Percentiles rank a stretch among this genome's conserved stretches.
Evolutionary conservation across 2,797 vertebrate species (phyloP).

Genomic region (Podarcis siculus): DNA sequence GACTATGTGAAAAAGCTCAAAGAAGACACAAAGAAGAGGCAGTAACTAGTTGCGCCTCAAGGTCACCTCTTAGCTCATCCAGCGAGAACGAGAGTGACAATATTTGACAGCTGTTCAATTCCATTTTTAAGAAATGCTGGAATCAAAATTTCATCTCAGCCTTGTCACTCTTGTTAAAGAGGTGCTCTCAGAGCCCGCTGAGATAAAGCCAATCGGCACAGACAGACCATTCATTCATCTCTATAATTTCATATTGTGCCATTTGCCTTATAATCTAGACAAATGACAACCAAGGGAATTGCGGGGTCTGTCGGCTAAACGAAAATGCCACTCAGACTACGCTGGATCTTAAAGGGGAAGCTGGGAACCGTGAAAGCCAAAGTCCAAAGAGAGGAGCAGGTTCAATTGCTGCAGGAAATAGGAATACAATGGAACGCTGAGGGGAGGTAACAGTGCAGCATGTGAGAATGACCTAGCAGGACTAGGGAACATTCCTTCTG

Average conservation of each 20-base stretch:
- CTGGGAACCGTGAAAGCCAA: conserved; percentile 20
- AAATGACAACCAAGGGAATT: conserved; percentile 49
- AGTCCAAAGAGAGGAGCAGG: conserved; percentile 25
- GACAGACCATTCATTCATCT: conserved; percentile 36
- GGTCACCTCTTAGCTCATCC: conserved; percentile 57
- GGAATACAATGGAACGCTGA: not conserved
- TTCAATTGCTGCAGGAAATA: not conserved
- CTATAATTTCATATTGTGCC: conserved; percentile 43
- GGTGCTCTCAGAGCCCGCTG: conserved; percentile 39
- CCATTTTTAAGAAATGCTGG: conserved; percentile 46
- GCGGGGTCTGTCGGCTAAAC: conserved; percentile 1
- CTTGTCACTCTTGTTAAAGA: conserved; percentile 54
- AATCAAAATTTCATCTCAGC: conserved; percentile 56
- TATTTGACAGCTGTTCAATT: conserved; percentile 61
- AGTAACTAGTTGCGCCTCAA: conserved; percentile 54
- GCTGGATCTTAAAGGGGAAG: not conserved
- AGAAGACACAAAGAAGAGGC: conserved; percentile 41
- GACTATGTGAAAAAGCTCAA: conserved; percentile 11
- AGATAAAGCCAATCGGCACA: conserved; percentile 54
- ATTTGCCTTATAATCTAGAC: conserved; percentile 38
- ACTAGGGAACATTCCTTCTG: not conserved
- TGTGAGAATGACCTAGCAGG: not conserved
- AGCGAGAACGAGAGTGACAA: conserved; percentile 55
- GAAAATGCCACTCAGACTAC: conserved; percentile 46
- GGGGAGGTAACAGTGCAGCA: too few relatives aligned